These are phyloP conservation scores for Strix uralensis DNA, from an alignment of 2,113 vertebrate species.

Conservation along the genomic window DNA sequence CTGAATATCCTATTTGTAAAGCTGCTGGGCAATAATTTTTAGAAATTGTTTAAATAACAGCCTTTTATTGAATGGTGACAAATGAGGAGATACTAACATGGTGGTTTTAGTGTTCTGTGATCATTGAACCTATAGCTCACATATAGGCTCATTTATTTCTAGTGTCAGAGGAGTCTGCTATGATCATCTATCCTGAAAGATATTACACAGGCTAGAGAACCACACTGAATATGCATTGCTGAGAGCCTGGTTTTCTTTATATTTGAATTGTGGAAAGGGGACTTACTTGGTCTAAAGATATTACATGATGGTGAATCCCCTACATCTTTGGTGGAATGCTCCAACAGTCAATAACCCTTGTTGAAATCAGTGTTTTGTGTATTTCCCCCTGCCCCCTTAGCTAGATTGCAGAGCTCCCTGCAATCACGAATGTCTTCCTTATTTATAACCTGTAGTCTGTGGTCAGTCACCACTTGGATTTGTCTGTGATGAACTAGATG, in stretches of 20 bases:
- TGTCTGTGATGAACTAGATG: background rate
- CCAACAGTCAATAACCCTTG: background rate
- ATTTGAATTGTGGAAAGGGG: background rate
- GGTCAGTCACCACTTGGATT: slow-evolving; percentile 41
- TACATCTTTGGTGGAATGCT: background rate
- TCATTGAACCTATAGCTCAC: background rate
- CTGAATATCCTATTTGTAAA: background rate
- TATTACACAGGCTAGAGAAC: background rate
- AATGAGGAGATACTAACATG: background rate
- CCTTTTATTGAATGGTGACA: background rate
- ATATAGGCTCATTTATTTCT: background rate
- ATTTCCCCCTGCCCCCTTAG: background rate
- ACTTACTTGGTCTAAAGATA: background rate
- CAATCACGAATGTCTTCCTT: slow-evolving; percentile 3
- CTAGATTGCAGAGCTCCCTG: background rate
- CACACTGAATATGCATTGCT: background rate
- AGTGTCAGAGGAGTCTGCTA: background rate
- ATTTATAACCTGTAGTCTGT: background rate
- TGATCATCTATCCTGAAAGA: background rate
- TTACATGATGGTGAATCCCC: background rate
- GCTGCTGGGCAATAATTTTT: background rate
- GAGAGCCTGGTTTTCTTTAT: background rate
- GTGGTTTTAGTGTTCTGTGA: background rate
- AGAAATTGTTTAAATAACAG: background rate
- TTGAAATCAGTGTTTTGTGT: background rate